A percentile compares a stretch with the other conserved stretches of the same genome.
These are phyloP conservation scores for Daphoenositta chrysoptera DNA, from an alignment of 2,113 vertebrate species.

Conservation along the genomic window DNA sequence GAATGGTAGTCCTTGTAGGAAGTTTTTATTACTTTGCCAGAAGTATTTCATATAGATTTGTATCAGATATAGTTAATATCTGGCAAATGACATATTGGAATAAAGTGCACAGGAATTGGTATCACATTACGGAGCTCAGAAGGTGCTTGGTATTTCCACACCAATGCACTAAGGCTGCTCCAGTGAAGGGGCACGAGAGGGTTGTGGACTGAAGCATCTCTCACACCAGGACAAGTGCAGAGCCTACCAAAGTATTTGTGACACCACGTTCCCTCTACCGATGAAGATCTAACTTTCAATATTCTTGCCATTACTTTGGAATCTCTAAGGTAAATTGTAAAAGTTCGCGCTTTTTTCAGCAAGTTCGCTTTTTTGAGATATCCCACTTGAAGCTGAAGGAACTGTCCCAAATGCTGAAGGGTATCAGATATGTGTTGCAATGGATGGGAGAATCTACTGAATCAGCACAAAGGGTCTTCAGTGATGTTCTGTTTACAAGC, in stretches of 20 bases:
- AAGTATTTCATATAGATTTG: not conserved
- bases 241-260: not conserved
- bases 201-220: not conserved
- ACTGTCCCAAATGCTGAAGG: not conserved
- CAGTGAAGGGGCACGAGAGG: not conserved
- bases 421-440: not conserved
- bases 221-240: not conserved
- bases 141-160: not conserved
- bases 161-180: not conserved
- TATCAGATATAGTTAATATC: not conserved
- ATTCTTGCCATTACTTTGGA: not conserved
- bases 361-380: too few relatives aligned
- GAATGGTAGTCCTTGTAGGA: not conserved
- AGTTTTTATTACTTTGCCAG: not conserved
- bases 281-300: not conserved
- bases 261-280: not conserved
- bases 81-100: not conserved
- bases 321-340: not conserved
- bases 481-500: not conserved
- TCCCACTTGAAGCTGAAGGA: too few relatives aligned
- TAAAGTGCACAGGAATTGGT: not conserved
- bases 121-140: not conserved
- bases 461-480: not conserved
- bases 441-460: not conserved
- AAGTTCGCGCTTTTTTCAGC: not conserved